A percentile compares a stretch with the other conserved stretches of the same genome.
phyloP scores from a whole-genome alignment of 2,797 vertebrate genomes.

The Selene dorsalis region DNA sequence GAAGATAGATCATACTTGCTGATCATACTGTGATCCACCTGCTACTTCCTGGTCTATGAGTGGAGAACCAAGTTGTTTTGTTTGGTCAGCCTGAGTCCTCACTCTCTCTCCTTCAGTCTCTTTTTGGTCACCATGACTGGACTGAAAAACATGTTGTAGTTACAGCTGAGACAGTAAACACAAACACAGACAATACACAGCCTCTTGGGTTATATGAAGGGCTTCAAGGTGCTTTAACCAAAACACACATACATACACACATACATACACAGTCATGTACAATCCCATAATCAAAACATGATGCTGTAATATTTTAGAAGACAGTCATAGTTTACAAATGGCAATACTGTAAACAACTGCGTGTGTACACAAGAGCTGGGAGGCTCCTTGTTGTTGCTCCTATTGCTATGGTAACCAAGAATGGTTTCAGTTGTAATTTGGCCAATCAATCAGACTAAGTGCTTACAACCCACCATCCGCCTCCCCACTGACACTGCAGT shows the following conservation, averaged over 20 bases:
- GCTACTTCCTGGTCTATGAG: slow-evolving; percentile 74
- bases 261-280: slow-evolving; percentile 42
- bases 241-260: slow-evolving; percentile 21
- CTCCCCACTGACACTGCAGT: slow-evolving; percentile 57
- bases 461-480: slow-evolving; percentile 61
- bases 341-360: slow-evolving; percentile 73
- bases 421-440: slow-evolving; percentile 69
- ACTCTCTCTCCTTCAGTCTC: slow-evolving; percentile 67
- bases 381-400: slow-evolving; percentile 82
- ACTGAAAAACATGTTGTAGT: slow-evolving; percentile 84
- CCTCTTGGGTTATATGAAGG: slow-evolving; percentile 65
- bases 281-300: slow-evolving; percentile 47
- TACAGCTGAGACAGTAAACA: slow-evolving; percentile 87
- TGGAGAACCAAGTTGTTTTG: slow-evolving; percentile 75
- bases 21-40: slow-evolving; percentile 71
- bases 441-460: slow-evolving; percentile 78
- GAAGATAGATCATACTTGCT: slow-evolving; percentile 58
- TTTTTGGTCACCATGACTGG: slow-evolving; percentile 87
- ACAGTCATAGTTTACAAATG: slow-evolving; percentile 53
- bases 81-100: slow-evolving; percentile 78
- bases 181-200: slow-evolving; percentile 66
- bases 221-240: slow-evolving; percentile 72
- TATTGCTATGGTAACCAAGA: slow-evolving; percentile 82
- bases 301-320: slow-evolving; percentile 45
- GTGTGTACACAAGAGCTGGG: slow-evolving; percentile 73